A percentile compares a stretch with the other conserved stretches of the same genome.
phyloP scores from a whole-genome alignment of 1,140 invertebrate genomes.

The Reticulitermes speratus region DNA sequence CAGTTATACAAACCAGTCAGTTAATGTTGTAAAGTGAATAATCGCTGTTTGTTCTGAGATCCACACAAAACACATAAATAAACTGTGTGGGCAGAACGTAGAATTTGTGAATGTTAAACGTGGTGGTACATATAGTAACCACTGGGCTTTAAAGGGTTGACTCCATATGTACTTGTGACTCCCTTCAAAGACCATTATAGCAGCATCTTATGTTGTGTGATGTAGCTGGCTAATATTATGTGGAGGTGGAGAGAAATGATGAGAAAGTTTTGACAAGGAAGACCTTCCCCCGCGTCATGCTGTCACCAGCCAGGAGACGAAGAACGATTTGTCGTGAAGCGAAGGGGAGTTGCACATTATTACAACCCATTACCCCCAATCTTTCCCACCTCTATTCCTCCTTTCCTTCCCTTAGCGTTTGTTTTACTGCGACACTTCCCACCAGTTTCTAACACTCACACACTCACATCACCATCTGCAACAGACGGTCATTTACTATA shows the following conservation, averaged over 20 bases:
- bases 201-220: not conserved
- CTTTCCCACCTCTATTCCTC: not conserved
- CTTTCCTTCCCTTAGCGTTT: not conserved
- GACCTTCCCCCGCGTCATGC: constrained; percentile 7
- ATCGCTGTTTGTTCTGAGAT: too few species aligned
- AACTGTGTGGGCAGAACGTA: not conserved
- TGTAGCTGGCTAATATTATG: not conserved
- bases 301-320: constrained; percentile 24
- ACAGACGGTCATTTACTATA: not conserved
- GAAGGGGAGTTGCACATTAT: constrained; percentile 12
- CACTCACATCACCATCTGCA: not conserved
- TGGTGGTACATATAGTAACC: too few species aligned
- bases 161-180: not conserved
- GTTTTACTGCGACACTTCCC: not conserved
- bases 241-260: constrained; percentile 22
- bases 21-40: too few species aligned
- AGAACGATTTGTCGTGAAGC: constrained; percentile 21
- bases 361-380: constrained; percentile 24
- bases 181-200: not conserved
- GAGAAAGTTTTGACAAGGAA: constrained; percentile 24
- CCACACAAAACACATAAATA: too few species aligned
- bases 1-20: too few species aligned
- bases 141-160: too few species aligned
- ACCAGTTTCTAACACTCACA: not conserved
- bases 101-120: too few species aligned